phyloP scores from a whole-genome alignment of 2,797 vertebrate species.

The Microcaecilia unicolor region DNA sequence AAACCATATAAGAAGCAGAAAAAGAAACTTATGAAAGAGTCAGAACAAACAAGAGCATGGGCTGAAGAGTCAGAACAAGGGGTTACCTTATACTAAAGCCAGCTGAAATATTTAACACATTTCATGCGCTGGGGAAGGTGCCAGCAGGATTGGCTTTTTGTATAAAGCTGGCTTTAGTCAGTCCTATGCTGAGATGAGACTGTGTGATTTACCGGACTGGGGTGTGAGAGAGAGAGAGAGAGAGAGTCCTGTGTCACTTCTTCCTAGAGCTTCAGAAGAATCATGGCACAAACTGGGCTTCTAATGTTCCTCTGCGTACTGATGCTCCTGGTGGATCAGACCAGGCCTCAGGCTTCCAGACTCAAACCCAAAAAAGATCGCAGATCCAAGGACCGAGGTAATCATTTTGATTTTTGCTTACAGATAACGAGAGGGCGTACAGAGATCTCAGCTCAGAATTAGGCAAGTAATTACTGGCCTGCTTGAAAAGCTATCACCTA shows the following conservation, averaged over 20 bases:
- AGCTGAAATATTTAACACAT: conserved; percentile 45
- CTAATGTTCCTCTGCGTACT: conserved; percentile 61
- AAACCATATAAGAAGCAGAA: too few relatives aligned
- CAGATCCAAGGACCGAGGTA: conserved; percentile 74
- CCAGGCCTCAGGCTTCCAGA: conserved; percentile 53
- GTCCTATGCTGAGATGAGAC: conserved; percentile 45
- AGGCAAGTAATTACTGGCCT: too few relatives aligned
- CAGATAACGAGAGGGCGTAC: too few relatives aligned
- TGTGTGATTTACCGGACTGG: conserved; percentile 1
- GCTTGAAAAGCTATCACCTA: too few relatives aligned
- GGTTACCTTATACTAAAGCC: conserved; percentile 59
- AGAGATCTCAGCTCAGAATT: too few relatives aligned
- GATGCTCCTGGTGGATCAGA: conserved; percentile 63
- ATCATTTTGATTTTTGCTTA: not conserved
- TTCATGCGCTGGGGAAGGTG: conserved; percentile 42
- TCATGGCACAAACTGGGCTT: conserved; percentile 71
- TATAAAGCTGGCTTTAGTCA: conserved; percentile 48
- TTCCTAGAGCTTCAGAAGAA: conserved; percentile 17
- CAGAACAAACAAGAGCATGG: conserved; percentile 4
- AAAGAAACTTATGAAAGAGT: too few relatives aligned
- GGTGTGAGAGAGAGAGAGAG: too few relatives aligned
- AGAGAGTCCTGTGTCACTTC: too few relatives aligned
- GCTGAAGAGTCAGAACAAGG: conserved; percentile 54
- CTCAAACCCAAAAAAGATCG: conserved; percentile 66
- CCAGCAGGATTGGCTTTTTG: conserved; percentile 48